Conservation (phyloP, 1,140 invertebrate genomes). For the Panagrolaimus sp. region DNA sequence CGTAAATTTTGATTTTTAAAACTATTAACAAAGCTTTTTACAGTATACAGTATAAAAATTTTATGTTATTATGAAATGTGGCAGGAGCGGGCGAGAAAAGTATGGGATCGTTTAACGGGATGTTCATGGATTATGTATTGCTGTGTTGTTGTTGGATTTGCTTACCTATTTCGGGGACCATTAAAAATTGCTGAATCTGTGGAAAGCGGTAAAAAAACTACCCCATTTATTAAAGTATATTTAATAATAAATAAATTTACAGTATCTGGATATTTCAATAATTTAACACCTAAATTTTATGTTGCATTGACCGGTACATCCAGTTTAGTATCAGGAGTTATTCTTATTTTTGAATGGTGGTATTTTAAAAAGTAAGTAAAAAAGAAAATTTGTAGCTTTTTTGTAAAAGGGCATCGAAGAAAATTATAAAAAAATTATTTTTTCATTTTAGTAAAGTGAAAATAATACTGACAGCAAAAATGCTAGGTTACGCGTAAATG, state of each 20-base stretch:
- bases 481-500: too few relatives aligned
- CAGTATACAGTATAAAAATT: too few relatives aligned
- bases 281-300: conserved; percentile 96
- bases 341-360: conserved; percentile 99
- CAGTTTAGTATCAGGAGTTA: conserved; percentile 89
- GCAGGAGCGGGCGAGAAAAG: background rate
- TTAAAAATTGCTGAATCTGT: background rate
- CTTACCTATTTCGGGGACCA: conserved; percentile 1
- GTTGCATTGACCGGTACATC: conserved; percentile 95
- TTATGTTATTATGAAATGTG: background rate
- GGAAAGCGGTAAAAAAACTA: background rate
- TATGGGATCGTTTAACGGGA: conserved; percentile 6
- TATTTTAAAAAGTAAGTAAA: conserved; percentile 96
- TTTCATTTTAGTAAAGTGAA: too few relatives aligned
- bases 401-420: too few relatives aligned
- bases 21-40: too few relatives aligned
- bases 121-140: background rate
- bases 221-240: background rate
- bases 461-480: too few relatives aligned
- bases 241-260: conserved; percentile 44
- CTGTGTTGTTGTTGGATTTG: background rate
- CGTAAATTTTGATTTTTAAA: too few relatives aligned
- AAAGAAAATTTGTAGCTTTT: too few relatives aligned
- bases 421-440: too few relatives aligned
- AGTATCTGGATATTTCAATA: conserved; percentile 87